Conservation (phyloP, 2,113 vertebrate genomes). For the Marcusenius ussheri region DNA sequence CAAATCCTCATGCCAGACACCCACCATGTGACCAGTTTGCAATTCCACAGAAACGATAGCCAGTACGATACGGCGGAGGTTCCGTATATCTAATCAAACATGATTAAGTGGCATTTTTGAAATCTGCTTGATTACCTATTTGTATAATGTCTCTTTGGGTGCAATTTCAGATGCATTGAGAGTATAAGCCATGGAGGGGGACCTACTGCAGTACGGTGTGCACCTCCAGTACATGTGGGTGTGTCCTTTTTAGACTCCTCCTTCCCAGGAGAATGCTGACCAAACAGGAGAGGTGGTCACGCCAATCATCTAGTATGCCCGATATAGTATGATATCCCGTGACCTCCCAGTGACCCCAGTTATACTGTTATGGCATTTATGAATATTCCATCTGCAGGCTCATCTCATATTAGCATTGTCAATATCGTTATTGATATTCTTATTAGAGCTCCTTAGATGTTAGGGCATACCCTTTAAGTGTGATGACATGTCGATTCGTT, state of each 20-base stretch:
- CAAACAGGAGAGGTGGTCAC: background rate
- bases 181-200: background rate
- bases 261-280: background rate
- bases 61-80: background rate
- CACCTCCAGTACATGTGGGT: background rate
- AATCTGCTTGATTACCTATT: background rate
- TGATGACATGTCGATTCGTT: conserved; percentile 41
- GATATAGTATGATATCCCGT: too few species aligned
- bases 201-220: background rate
- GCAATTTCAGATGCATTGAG: background rate
- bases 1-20: background rate
- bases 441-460: conserved; percentile 29
- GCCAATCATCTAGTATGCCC: background rate
- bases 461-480: conserved; percentile 42
- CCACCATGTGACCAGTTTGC: background rate
- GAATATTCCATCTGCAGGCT: conserved; percentile 47
- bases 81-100: background rate
- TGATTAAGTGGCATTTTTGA: background rate
- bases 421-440: conserved; percentile 34
- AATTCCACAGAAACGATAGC: background rate
- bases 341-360: conserved; percentile 13
- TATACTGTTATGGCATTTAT: conserved; percentile 6
- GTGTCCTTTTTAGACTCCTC: conserved; percentile 8
- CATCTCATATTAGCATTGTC: conserved; percentile 32
- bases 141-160: background rate